Percentiles rank a stretch among this genome's conserved stretches.
Conservation (phyloP, 2,113 vertebrate genomes). For the Psilopsiagon aymara region DNA sequence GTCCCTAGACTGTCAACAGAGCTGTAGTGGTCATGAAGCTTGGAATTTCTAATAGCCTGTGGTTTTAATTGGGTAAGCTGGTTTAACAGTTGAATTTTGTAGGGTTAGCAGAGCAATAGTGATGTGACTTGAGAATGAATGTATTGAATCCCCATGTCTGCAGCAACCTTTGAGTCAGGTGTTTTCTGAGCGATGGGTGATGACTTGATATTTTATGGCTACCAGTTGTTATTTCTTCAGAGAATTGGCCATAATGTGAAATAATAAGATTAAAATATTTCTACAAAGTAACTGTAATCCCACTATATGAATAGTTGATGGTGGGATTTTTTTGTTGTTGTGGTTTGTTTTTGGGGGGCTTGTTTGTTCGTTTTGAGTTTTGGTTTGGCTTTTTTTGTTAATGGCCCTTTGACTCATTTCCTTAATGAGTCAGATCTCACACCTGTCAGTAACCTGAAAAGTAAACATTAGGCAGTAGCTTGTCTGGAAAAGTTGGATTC, state of each 20-base stretch:
- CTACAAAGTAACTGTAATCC: not conserved
- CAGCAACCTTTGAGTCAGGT: not conserved
- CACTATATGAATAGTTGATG: not conserved
- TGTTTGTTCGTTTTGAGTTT: not conserved
- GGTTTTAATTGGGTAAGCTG: not conserved
- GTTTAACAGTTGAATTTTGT: not conserved
- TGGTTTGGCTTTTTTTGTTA: not conserved
- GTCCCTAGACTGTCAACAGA: not conserved
- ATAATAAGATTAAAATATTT: not conserved
- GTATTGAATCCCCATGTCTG: not conserved
- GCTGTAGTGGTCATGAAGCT: not conserved
- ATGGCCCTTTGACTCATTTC: not conserved
- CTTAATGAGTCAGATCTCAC: not conserved
- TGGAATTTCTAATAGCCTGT: not conserved
- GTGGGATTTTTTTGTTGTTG: not conserved
- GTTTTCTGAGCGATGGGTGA: not conserved
- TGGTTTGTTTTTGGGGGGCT: not conserved
- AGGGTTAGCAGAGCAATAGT: not conserved
- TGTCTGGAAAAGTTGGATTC: not conserved
- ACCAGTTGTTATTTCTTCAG: not conserved
- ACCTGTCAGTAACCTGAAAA: not conserved
- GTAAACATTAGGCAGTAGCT: not conserved
- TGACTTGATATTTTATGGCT: not conserved
- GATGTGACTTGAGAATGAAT: not conserved
- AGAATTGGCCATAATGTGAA: not conserved